Conservation (phyloP, 2,888 invertebrate species). For the Incurvaria masculella region DNA sequence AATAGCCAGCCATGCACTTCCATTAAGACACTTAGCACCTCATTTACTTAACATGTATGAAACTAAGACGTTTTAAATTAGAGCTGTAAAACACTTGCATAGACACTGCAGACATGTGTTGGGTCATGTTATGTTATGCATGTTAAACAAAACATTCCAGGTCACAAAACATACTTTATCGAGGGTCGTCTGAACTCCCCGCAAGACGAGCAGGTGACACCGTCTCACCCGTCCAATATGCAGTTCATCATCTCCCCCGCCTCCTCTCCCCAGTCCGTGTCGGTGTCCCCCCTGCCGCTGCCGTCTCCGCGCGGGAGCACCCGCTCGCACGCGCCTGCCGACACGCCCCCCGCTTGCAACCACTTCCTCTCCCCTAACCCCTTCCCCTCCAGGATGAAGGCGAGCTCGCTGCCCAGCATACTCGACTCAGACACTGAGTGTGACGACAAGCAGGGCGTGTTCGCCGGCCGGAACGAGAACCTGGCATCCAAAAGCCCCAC, state of each 20-base stretch:
- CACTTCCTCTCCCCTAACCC: slow-evolving; percentile 59
- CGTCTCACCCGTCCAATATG: slow-evolving; percentile 46
- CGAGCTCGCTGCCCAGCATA: slow-evolving; percentile 80
- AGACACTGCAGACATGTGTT: too few species aligned
- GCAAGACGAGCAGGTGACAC: slow-evolving; percentile 38
- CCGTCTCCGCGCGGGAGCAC: slow-evolving; percentile 26
- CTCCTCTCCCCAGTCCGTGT: slow-evolving; percentile 42
- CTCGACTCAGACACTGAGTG: slow-evolving; percentile 72
- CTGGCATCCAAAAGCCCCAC: slow-evolving; percentile 63
- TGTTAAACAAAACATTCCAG: slow-evolving; percentile 33
- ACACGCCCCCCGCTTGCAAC: slow-evolving; percentile 33
- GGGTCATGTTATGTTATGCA: too few species aligned
- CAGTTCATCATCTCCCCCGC: slow-evolving; percentile 63
- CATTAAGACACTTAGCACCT: too few species aligned
- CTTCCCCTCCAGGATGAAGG: slow-evolving; percentile 58
- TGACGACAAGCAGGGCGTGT: slow-evolving; percentile 47
- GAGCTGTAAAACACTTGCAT: too few species aligned
- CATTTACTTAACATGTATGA: too few species aligned
- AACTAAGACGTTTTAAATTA: too few species aligned
- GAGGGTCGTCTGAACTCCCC: slow-evolving; percentile 64
- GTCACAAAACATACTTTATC: slow-evolving; percentile 85
- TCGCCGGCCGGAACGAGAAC: slow-evolving; percentile 41
- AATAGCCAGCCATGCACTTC: too few species aligned
- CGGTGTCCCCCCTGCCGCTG: slow-evolving; percentile 24
- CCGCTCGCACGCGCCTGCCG: slow-evolving; percentile 18